Evolutionary conservation across 2,888 invertebrate species (phyloP), one percentile per base, ranked within the genome.

Genomic region (Callosobruchus maculatus): DNA sequence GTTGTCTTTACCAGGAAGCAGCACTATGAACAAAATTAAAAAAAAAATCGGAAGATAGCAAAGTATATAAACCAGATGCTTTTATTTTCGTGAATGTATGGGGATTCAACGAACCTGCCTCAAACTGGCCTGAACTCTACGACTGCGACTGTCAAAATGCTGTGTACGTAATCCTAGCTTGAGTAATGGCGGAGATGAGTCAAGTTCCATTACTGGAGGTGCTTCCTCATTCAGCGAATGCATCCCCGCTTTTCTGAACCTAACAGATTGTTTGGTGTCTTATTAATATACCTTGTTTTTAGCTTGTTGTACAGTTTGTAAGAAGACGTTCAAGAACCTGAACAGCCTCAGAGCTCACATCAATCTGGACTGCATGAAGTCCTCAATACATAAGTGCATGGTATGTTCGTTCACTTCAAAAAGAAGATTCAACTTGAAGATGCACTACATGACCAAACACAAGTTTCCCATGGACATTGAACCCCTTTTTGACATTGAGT

Each of bases 271-370:
- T 49, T 49, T 5, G 18, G 13, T 49, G 7, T 49, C 18, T 49
- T 49, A 49, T 49, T 49, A 13, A 49, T 49, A 18, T 13, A 49
- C 49, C 13, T 49, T 49, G 13, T 49, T 74, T 74, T 73, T 71
- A 74, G 77, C 74, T 2, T 73, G 73, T 13, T 84, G 84, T 74
- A 76, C 78, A 9, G 78, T 74, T n/a, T 84, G 84, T 72, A 81
- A 81, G 22, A 83, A 82, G 75, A 75, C 71, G 20, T 85, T 84
- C 76, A 84, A 85, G 77, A 83, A 84, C 73, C 73, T 77, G 30
- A 81, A 82, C 74, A 82, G 82, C 71, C 77, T 84, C 73, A 78
- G 83, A 26, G 82, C 82, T 5, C 85, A 85, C 75, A 80, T 79
- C 3, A 82, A 80, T 13, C 76, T 83, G 72, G 83, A 84, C 72